phyloP scores from a whole-genome alignment of 2,888 invertebrate species.

The Psylliodes chrysocephalus region DNA sequence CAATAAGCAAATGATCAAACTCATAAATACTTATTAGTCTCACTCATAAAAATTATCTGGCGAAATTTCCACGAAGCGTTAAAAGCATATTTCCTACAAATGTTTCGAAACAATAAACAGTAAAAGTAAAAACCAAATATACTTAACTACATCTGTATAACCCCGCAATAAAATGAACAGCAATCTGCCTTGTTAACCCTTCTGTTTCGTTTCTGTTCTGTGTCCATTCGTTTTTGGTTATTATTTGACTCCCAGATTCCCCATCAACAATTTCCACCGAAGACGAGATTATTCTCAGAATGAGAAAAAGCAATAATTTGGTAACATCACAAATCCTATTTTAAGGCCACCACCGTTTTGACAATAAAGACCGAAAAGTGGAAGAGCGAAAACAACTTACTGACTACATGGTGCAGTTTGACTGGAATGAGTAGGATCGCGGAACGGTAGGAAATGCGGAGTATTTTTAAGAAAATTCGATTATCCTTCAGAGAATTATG shows the following conservation, averaged over 20 bases:
- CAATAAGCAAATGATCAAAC: no score
- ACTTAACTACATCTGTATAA: slow-evolving; percentile 7
- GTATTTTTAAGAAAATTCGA: not conserved
- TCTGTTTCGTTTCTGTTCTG: not conserved
- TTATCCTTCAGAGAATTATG: not conserved
- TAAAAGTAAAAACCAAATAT: not conserved
- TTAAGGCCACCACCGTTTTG: slow-evolving; percentile 10
- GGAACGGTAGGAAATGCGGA: not conserved
- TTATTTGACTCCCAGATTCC: slow-evolving; percentile 8
- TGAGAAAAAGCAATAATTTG: slow-evolving; percentile 21
- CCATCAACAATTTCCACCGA: slow-evolving; percentile 5
- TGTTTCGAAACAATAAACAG: not conserved
- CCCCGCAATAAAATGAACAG: slow-evolving; percentile 8
- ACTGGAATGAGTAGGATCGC: not conserved
- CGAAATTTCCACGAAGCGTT: not conserved
- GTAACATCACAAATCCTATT: slow-evolving; percentile 7
- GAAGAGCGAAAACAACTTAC: slow-evolving; percentile 3
- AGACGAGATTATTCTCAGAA: slow-evolving; percentile 10
- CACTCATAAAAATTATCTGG: no score
- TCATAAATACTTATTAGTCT: no score
- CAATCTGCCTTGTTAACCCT: slow-evolving; percentile 7
- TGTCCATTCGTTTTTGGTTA: slow-evolving; percentile 5
- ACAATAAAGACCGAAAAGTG: slow-evolving; percentile 12
- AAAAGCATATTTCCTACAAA: not conserved
- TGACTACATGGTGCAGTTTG: not conserved